Base-by-base conservation (phyloP, 2,888 invertebrate species). In the Lamellibrachia columna region DNA sequence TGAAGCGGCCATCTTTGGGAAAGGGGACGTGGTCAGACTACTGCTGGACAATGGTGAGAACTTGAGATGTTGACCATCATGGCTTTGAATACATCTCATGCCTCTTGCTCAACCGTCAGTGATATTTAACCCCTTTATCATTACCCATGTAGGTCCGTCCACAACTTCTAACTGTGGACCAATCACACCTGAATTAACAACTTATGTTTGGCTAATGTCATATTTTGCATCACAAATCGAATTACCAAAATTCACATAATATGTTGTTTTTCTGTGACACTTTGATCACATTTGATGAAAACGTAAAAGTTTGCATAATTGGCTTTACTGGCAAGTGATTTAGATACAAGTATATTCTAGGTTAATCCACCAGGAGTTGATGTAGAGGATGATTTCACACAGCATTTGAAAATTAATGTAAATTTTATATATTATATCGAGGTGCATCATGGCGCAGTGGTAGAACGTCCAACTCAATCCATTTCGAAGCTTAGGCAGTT, bases 1-100 rank as follows among this genome's bases (percentile, higher is more conserved):
- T 97, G 99, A 99, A 96, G 99, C 99, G 0, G 98, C 98, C 0
- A 97, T 98, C 53, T 98, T 98, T 96, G 99, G 99, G 40, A 98
- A 99, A 96, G 98, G 98, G 94, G 98, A 98, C 93, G 98, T 99
- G 40, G 98, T 98, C 52, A 97, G 98, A 92, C 97, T 98, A 0
- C 97, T 99, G 75, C 97, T 99, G 28, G 98, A 98, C 52, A 93
- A 94, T 93, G 96, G 96, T 96, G 93, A 93, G 93, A 52, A 8
- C 1, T 53, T 53, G 28, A 75, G 75, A 75, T 6, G n/a, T 22
- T 60, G 60, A 15, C 60, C 15, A 9, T 22, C 22, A 60, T 11
- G 22, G 3, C 15, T 9, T 1, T 60, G 15, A 60, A 11, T 75
- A 15, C 6, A 15, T 2, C n/a, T 15, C 6, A 75, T 4, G 22